Evolutionary conservation across 1,140 invertebrate genomes (phyloP).

Genomic region (Drosophila trapezifrons): DNA sequence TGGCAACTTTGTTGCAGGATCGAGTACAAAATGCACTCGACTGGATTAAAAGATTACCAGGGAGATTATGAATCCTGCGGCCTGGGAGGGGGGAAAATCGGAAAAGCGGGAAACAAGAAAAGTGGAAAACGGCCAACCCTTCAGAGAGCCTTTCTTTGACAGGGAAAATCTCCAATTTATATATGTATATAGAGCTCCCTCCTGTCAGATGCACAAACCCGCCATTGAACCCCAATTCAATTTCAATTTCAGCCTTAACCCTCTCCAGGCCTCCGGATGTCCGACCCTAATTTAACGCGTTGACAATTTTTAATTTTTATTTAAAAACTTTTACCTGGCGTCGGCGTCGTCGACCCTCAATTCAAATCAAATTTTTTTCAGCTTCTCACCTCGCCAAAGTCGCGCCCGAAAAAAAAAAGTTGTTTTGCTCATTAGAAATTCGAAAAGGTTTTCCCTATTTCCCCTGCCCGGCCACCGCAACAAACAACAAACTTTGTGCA

Average conservation of each 20-base stretch:
- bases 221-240: constrained; percentile 57
- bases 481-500: constrained; percentile 75
- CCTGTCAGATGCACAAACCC: constrained; percentile 21
- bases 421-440: constrained; percentile 73
- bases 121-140: constrained; percentile 13
- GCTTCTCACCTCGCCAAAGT: constrained; percentile 41
- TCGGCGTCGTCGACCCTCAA: constrained; percentile 37
- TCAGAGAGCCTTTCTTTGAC: constrained; percentile 35
- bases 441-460: constrained; percentile 50
- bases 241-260: constrained; percentile 57
- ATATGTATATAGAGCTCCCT: background rate
- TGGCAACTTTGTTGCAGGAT: constrained; percentile 79
- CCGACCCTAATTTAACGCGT: constrained; percentile 78
- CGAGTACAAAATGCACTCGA: constrained; percentile 82
- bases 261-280: background rate
- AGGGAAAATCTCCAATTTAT: constrained; percentile 25
- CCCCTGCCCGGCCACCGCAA: constrained; percentile 24
- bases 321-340: constrained; percentile 71
- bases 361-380: constrained; percentile 69
- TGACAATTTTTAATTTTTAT: constrained; percentile 83
- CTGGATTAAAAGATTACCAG: constrained; percentile 83
- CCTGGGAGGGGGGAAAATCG: background rate
- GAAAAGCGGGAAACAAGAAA: background rate
- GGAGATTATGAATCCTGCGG: constrained; percentile 74
- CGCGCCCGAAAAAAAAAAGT: constrained; percentile 35